Evolutionary conservation across 2,797 vertebrate species (phyloP).

Genomic region (Hydrophis major): DNA sequence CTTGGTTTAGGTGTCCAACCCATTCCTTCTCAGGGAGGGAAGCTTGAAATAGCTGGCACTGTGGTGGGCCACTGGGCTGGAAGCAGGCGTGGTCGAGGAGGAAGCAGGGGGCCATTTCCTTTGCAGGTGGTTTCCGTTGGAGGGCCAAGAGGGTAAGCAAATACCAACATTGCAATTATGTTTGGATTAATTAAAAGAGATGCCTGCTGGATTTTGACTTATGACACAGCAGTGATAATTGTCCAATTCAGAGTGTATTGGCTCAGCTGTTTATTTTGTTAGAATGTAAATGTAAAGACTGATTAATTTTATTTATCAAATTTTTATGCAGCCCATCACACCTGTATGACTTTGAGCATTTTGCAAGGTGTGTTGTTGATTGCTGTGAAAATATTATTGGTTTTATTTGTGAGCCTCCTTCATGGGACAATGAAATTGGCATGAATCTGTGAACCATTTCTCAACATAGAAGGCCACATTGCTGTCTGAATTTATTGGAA

Average conservation of each 20-base stretch:
- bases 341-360: background rate
- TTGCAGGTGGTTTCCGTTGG: slow-evolving; percentile 93
- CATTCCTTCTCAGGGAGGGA: slow-evolving; percentile 90
- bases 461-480: background rate
- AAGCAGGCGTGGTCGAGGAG: slow-evolving; percentile 82
- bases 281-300: background rate
- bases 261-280: background rate
- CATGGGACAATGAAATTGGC: background rate
- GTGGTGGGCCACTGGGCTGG: slow-evolving; percentile 96
- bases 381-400: background rate
- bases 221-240: background rate
- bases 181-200: background rate
- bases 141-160: slow-evolving; percentile 86
- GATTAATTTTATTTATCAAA: background rate
- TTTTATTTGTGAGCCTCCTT: background rate
- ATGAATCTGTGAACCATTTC: background rate
- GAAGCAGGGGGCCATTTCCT: slow-evolving; percentile 81
- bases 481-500: background rate
- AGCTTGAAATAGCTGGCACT: slow-evolving; percentile 94
- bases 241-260: background rate
- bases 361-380: background rate
- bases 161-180: background rate
- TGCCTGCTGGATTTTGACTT: background rate
- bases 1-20: slow-evolving; percentile 80
- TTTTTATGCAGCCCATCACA: background rate